Conservation (phyloP, 2,888 invertebrate genomes). For the Iphiclides podalirius region DNA sequence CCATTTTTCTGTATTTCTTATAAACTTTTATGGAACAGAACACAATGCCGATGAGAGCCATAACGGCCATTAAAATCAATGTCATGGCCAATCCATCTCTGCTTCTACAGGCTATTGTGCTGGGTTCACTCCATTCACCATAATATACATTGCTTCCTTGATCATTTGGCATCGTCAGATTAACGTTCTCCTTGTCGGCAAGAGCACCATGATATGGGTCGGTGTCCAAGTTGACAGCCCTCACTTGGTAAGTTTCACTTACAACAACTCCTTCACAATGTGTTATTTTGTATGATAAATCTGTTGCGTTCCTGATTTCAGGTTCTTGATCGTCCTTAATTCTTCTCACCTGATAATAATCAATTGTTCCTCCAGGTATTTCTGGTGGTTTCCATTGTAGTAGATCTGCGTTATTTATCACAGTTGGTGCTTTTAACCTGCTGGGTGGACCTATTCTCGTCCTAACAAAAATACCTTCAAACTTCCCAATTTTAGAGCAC, state of each 20-base stretch:
- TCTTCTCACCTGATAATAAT: constrained; percentile 78
- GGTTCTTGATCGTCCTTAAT: constrained; percentile 48
- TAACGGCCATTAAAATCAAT: constrained; percentile 53
- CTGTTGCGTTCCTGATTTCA: constrained; percentile 51
- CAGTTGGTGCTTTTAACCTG: constrained; percentile 50
- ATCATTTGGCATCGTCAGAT: constrained; percentile 43
- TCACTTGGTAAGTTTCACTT: constrained; percentile 59
- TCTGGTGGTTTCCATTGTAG: constrained; percentile 76
- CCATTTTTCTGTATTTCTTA: constrained; percentile 82
- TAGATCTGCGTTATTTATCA: constrained; percentile 46
- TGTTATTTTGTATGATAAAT: constrained; percentile 40
- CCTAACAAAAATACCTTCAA: constrained; percentile 69
- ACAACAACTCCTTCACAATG: constrained; percentile 56
- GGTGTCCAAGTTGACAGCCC: constrained; percentile 64
- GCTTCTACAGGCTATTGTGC: constrained; percentile 51
- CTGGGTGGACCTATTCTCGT: constrained; percentile 83
- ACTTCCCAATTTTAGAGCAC: constrained; percentile 79
- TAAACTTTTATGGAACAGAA: constrained; percentile 76
- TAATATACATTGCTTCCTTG: constrained; percentile 35
- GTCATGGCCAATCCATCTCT: constrained; percentile 54
- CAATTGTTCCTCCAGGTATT: constrained; percentile 75
- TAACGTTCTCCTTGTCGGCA: constrained; percentile 39
- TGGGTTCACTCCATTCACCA: constrained; percentile 64
- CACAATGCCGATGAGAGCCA: constrained; percentile 48
- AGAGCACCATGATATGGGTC: constrained; percentile 54